Conservation (phyloP, 2,113 vertebrate genomes). For the Stegastes partitus region DNA sequence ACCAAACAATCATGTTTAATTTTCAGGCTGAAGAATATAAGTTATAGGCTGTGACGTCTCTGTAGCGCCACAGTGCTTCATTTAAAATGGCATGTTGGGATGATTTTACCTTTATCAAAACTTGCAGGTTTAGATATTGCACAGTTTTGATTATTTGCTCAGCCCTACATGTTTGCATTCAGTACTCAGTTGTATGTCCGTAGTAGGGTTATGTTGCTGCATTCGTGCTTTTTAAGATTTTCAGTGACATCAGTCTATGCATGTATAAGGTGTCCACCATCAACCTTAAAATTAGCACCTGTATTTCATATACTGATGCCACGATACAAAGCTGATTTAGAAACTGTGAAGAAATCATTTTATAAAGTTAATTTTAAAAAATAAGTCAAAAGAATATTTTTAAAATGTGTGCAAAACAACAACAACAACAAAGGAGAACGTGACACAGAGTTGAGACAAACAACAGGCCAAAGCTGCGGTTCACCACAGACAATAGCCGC, state of each 20-base stretch:
- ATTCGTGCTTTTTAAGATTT: background rate
- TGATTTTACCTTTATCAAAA: no score
- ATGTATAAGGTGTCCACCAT: no score
- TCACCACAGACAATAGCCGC: conserved; percentile 22
- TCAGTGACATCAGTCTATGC: background rate
- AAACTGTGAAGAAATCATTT: background rate
- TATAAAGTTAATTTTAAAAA: background rate
- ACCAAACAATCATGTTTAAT: no score
- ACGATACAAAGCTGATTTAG: background rate
- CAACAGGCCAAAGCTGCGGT: conserved; percentile 11
- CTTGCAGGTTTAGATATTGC: no score
- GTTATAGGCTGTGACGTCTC: no score
- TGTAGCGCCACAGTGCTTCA: no score
- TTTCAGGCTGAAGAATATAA: no score
- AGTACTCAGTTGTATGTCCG: no score
- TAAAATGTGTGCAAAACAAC: conserved; percentile 4
- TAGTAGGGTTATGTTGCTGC: background rate
- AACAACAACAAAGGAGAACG: background rate
- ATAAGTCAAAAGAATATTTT: background rate
- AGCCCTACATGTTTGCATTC: no score
- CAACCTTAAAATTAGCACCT: no score
- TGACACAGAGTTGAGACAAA: conserved; percentile 12
- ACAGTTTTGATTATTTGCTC: no score
- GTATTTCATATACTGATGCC: background rate
- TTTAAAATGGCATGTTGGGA: no score